Evolutionary conservation across 2,797 vertebrate genomes (phyloP), one percentile per base, ranked within the genome.

Genomic region (Malacoraja senta): DNA sequence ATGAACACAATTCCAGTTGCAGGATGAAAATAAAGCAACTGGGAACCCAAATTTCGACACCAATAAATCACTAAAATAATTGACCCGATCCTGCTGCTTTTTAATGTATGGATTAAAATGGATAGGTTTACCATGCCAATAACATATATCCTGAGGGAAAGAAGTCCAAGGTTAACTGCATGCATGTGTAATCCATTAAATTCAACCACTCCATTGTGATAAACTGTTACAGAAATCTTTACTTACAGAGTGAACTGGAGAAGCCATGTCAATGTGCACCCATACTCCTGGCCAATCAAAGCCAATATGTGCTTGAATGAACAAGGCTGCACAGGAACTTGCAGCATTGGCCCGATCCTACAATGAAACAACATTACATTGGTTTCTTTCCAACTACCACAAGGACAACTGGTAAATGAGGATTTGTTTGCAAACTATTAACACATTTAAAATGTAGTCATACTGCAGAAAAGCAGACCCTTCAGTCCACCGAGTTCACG

Each of bases 211-310:
- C 24, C 13, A 84, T 61, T 15, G 10, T 61, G 53, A 38, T 88
- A 35, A 88, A 68, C 29, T 88, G 32, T 2, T 65, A 65, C n/a
- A 78, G 77, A 78, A 68, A 44, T 15, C 7, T 1, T n/a, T 29
- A 93, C 93, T 93, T 78, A 94, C 93, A 93, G 81, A 80, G 35
- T 94, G 93, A 24, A 83, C 94, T 58, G 93, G 93, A n/a, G 80
- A 94, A 38, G 80, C 94, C 93, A 94, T 93, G 84, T 94, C 94
- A 93, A 94, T 84, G 58, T 94, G 93, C 53, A 94, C 81, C 93
- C 93, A 94, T 26, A 93, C 93, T 63, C 94, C 94, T 26, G 94
- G 81, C 94, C 94, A 94, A 61, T 94, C 93, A n/a, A 94, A 94
- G n/a, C 94, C 93, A 35, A 94, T 83, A 93, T 94, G 94, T 0